A percentile compares a stretch with the other conserved stretches of the same genome.
phyloP scores from a whole-genome alignment of 2,797 vertebrate genomes.

The Acanthornis magna region DNA sequence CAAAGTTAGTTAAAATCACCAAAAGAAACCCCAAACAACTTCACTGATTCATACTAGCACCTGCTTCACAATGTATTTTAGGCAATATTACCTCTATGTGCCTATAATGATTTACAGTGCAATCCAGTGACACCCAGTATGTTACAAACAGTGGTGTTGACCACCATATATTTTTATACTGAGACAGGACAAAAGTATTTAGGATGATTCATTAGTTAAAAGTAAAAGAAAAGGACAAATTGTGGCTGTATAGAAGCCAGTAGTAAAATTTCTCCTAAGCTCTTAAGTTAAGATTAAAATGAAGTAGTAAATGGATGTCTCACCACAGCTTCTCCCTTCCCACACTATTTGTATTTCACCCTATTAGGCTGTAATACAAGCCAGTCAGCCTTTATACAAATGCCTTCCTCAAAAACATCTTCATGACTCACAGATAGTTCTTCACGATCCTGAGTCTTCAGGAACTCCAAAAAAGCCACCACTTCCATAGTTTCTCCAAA shows the following conservation, averaged over 20 bases:
- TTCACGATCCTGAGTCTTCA: background rate
- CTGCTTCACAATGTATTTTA: background rate
- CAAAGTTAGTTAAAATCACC: background rate
- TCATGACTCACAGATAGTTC: background rate
- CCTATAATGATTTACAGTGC: background rate
- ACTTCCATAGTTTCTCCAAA: background rate
- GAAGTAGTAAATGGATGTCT: background rate
- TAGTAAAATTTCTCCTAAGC: background rate
- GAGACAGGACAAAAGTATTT: background rate
- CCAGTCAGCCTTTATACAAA: background rate
- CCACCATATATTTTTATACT: background rate
- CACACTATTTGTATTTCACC: background rate
- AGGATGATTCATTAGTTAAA: background rate
- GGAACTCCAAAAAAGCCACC: background rate
- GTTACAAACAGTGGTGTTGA: background rate
- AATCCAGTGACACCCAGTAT: background rate
- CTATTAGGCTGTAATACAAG: background rate
- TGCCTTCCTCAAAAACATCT: background rate
- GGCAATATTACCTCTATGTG: background rate
- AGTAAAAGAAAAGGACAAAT: background rate
- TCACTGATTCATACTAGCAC: background rate
- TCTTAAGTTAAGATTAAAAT: background rate
- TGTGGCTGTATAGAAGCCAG: background rate
- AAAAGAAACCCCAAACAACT: background rate
- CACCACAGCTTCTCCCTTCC: background rate